Conservation (phyloP, 1,140 invertebrate species). For the Dinothrombium tinctorium region DNA sequence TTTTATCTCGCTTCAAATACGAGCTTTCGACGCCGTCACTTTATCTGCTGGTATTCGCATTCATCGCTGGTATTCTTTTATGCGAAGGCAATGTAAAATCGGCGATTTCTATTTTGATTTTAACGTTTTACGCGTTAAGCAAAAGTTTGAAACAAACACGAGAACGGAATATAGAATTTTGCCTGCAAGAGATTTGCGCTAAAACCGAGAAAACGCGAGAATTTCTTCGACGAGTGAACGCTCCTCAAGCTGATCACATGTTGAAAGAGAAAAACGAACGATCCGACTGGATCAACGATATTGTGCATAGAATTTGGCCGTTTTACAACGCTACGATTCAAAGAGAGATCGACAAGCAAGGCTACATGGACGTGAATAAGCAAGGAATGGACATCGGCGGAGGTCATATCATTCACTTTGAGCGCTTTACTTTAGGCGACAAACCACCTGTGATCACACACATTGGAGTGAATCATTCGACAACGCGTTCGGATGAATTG, state of each 20-base stretch:
- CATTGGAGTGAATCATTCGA: neutral
- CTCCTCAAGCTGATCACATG: neutral
- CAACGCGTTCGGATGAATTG: constrained; percentile 1
- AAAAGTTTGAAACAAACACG: no score
- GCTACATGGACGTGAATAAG: neutral
- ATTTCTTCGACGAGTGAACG: neutral
- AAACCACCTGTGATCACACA: constrained; percentile 1
- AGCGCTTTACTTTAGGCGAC: constrained; percentile 5
- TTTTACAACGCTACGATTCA: neutral
- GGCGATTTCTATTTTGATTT: no score
- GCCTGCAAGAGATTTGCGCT: no score
- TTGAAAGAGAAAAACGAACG: neutral
- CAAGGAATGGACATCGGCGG: neutral
- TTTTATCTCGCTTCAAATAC: no score
- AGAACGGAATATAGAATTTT: no score
- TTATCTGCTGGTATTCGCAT: no score
- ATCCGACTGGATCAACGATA: neutral
- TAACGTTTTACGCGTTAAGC: no score
- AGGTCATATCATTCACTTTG: neutral
- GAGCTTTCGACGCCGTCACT: no score
- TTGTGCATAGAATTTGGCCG: constrained; percentile 3
- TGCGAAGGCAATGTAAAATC: no score
- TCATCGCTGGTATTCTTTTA: no score
- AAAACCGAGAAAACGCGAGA: no score
- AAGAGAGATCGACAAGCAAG: neutral